Percentiles rank a stretch among this genome's conserved stretches.
Conservation (phyloP, 2,113 vertebrate species). For the Campylomormyrus tamandua region DNA sequence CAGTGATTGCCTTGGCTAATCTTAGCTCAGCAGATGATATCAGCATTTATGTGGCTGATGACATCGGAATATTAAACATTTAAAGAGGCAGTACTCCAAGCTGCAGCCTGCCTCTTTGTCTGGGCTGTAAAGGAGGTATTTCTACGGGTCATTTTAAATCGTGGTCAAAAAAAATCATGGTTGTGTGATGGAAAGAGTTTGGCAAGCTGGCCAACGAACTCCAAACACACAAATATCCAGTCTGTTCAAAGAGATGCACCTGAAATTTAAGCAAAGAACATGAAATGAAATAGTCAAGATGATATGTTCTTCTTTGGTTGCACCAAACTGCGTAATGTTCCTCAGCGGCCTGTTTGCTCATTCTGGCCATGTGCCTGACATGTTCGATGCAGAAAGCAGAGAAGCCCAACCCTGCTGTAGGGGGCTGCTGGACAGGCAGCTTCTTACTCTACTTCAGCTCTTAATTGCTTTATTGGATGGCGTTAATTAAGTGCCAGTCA, state of each 20-base stretch:
- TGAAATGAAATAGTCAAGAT: background rate
- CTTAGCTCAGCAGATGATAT: constrained; percentile 28
- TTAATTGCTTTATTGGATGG: background rate
- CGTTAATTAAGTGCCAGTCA: background rate
- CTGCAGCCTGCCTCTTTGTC: background rate
- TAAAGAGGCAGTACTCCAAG: constrained; percentile 19
- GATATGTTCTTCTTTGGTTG: background rate
- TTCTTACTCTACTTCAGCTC: background rate
- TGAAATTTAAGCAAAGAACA: background rate
- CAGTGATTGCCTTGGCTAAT: constrained; percentile 25
- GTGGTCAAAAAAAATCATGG: background rate
- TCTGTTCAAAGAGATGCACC: background rate
- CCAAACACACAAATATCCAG: background rate
- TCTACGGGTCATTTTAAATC: background rate
- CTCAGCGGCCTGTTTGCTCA: background rate
- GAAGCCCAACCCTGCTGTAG: background rate
- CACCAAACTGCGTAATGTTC: background rate
- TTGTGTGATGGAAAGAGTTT: background rate
- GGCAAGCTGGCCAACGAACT: background rate
- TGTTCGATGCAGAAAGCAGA: background rate
- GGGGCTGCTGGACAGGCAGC: background rate
- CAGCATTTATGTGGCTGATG: constrained; percentile 25
- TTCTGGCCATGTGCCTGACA: background rate
- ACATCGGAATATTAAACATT: constrained; percentile 23
- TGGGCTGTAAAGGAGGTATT: background rate